These are phyloP conservation scores for Calephelis nemesis DNA, from an alignment of 1,140 invertebrate species.

Conservation along the genomic window DNA sequence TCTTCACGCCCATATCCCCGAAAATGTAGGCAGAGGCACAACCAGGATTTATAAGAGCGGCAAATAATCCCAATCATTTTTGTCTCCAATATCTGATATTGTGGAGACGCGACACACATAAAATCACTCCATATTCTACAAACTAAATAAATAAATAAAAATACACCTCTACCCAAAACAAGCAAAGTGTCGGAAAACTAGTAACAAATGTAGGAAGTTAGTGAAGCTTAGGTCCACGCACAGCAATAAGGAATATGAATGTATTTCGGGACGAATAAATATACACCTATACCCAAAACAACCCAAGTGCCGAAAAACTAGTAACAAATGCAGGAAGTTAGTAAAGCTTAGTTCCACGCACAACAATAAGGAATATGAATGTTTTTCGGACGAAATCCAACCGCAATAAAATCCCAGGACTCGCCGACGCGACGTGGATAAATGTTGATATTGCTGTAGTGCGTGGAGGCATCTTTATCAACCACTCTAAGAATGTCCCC, in stretches of 20 bases:
- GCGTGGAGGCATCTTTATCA: constrained; percentile 27
- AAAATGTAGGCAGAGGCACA: too few relatives aligned
- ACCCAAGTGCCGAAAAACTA: background rate
- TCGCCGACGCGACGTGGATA: constrained; percentile 26
- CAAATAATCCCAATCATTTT: too few relatives aligned
- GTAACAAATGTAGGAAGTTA: background rate
- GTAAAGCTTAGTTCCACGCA: background rate
- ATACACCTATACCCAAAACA: background rate
- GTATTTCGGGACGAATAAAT: constrained; percentile 20
- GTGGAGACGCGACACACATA: too few relatives aligned
- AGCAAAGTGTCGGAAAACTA: background rate
- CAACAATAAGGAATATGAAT: constrained; percentile 24
- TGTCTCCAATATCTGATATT: too few relatives aligned
- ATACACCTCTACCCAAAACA: background rate
- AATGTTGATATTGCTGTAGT: constrained; percentile 28
- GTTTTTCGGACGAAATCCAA: constrained; percentile 19
- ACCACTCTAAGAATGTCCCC: background rate
- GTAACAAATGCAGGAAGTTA: background rate
- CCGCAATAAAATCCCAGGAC: constrained; percentile 27
- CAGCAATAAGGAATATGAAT: constrained; percentile 23
- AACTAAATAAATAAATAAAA: too few relatives aligned
- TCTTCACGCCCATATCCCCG: too few relatives aligned
- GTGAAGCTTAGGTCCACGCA: background rate
- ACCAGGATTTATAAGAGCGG: too few relatives aligned
- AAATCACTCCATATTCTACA: background rate